Base-by-base conservation (phyloP, 2,797 vertebrate species). In the Ceyx erithaca region DNA sequence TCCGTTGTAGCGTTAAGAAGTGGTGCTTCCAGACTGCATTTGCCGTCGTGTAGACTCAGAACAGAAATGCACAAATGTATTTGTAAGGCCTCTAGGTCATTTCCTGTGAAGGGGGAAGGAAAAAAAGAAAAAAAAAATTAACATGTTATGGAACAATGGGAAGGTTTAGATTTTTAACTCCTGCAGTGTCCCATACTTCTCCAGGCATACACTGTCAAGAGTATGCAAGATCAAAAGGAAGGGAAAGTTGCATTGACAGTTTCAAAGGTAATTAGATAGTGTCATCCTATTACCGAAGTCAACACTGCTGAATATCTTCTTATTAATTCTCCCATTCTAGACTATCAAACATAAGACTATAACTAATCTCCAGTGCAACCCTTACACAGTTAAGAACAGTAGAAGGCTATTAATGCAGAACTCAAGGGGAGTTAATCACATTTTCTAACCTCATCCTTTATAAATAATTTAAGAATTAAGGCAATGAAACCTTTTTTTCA, bases 51-150 rank as follows among this genome's bases (percentile, higher is more conserved):
- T 97, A 96, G 96, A 95, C 97, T 98, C 98, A 94, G 97, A 98
- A 98, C 94, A 98, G 98, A 97, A 98, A 98, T 98, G 98, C 98
- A 98, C 98, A 96, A 97, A 98, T 97, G 97, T 98, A 98, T 98
- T 98, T 98, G 98, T 99, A 99, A 99, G 98, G 99, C 98, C 98
- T 99, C 98, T 99, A 98, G 98, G 98, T 99, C 98, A 99, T 99
- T 99, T 99, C 99, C 99, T 99, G 98, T 80, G 77, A 94, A 95
- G 94, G 85, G 92, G 82, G 43, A 69, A 67, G 92, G 23, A 48
- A 23, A 48, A 48, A 70, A 68, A 92, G 86, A 91, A 92, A 90
- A 94, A 86, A 87, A 96, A 75, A 80, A 70, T 94, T 94, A 91
- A 62, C 94, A 96, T 62, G 68, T 97, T 96, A 92, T 15, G 85